phyloP scores from a whole-genome alignment of 1,140 invertebrate species.

The Chrysoperla carnea region DNA sequence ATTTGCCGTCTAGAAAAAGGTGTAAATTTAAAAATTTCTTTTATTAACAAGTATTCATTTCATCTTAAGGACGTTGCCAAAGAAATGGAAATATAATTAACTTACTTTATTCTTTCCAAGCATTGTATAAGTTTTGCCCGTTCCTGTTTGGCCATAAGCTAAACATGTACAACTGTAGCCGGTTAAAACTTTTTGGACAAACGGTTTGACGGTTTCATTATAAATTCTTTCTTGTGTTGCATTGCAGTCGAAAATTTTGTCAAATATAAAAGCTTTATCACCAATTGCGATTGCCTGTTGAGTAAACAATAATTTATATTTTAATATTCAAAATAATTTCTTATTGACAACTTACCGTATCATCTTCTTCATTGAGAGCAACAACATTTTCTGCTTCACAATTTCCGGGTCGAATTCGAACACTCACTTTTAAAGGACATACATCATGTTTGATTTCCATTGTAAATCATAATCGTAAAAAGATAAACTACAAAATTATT shows the following conservation, averaged over 20 bases:
- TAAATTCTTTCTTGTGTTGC: conserved; percentile 44
- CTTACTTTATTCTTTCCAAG: conserved; percentile 58
- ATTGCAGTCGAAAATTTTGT: conserved; percentile 32
- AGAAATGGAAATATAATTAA: too few species aligned
- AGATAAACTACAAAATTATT: too few species aligned
- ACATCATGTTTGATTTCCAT: too few species aligned
- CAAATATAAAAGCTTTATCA: conserved; percentile 35
- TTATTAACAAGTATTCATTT: conserved; percentile 7
- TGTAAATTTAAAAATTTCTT: conserved; percentile 8
- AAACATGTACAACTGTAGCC: conserved; percentile 59
- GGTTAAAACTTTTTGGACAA: conserved; percentile 52
- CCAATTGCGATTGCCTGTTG: not conserved
- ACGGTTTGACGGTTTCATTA: conserved; percentile 50
- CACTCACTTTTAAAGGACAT: too few species aligned
- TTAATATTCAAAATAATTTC: too few species aligned
- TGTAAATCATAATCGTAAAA: too few species aligned
- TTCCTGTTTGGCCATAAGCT: conserved; percentile 65
- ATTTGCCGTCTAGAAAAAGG: conserved; percentile 6
- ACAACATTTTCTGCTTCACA: too few species aligned
- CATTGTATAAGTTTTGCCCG: conserved; percentile 62
- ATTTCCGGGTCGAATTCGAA: too few species aligned
- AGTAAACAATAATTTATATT: too few species aligned
- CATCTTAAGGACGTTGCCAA: too few species aligned
- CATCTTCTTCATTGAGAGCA: too few species aligned
- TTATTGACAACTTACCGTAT: too few species aligned